Evolutionary conservation across 2,113 vertebrate genomes (phyloP), one percentile per base, ranked within the genome.

Genomic region (Megaleporinus macrocephalus): DNA sequence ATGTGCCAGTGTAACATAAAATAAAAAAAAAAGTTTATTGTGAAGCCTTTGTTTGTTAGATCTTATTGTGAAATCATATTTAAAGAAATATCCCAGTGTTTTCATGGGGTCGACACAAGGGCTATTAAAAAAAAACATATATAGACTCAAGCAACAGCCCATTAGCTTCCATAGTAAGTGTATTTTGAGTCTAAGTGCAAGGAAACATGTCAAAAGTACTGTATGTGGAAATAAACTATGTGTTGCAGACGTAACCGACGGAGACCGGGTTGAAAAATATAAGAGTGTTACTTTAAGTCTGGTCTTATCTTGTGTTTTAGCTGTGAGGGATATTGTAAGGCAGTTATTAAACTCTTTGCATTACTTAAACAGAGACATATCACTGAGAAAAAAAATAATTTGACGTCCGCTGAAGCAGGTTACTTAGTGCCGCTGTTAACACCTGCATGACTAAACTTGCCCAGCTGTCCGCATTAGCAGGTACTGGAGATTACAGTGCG

Each of bases 391-490:
- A 88, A 80, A 85, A 89, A 84, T 83, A 69, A 86, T 75, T 86
- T 89, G 90, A 90, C 89, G 90, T 86, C 83, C 86, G 84, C 84
- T 87, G 87, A 91, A 90, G 90, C 92, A 89, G 86, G 88, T 88
- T 81, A 73, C 16, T 44, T 44, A 68, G 79, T 85, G 62, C 80
- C 78, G 53, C 84, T 87, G 87, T 87, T 88, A 91, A 90, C 26
- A 44, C 89, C 88, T 91, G 89, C 81, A 33, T 74, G 89, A 86
- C 87, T 84, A 86, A 86, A 88, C 85, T 55, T 82, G 86, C 85
- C 85, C 91, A 85, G 89, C 91, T 91, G 91, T 89, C 89, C 85
- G 80, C 85, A 89, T 93, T 91, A 91, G 89, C 89, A 89, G 90
- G 83, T 86, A 92, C 88, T 87, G 87, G 87, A 91, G 91, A 90